Conservation (phyloP, 2,888 invertebrate species). For the Lithosia quadra region DNA sequence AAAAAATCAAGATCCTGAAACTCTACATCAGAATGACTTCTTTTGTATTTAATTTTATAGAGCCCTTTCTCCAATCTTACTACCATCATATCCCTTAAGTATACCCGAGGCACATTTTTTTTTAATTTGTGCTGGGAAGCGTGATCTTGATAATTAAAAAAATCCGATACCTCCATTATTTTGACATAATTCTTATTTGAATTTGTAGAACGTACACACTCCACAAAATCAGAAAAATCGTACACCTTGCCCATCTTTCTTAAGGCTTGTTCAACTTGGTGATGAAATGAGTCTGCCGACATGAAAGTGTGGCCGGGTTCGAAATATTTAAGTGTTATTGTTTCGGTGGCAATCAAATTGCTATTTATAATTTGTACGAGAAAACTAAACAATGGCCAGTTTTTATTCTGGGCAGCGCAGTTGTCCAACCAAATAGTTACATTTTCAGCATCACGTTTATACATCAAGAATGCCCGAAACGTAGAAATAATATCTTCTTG, state of each 20-base stretch:
- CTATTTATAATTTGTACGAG: slow-evolving; percentile 29
- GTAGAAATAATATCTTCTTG: slow-evolving; percentile 28
- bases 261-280: slow-evolving; percentile 21
- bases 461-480: slow-evolving; percentile 25
- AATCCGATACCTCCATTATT: not conserved
- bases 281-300: slow-evolving; percentile 20
- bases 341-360: slow-evolving; percentile 6
- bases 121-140: slow-evolving; percentile 1
- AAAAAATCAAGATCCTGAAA: slow-evolving; percentile 7
- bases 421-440: slow-evolving; percentile 30
- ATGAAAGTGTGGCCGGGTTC: slow-evolving; percentile 26
- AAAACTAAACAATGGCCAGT: slow-evolving; percentile 28
- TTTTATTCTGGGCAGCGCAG: slow-evolving; percentile 35
- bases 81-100: slow-evolving; percentile 6
- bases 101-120: not conserved
- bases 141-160: not conserved
- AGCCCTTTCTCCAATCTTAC: slow-evolving; percentile 13
- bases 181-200: not conserved
- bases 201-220: slow-evolving; percentile 3
- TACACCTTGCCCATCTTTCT: too few species aligned
- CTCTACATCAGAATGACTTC: slow-evolving; percentile 4
- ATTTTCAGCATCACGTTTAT: slow-evolving; percentile 22
- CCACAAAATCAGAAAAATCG: slow-evolving; percentile 19
- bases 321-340: slow-evolving; percentile 25
- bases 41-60: slow-evolving; percentile 7